These are phyloP conservation scores for Etheostoma perlongum DNA, from an alignment of 2,797 vertebrate genomes.

Conservation along the genomic window DNA sequence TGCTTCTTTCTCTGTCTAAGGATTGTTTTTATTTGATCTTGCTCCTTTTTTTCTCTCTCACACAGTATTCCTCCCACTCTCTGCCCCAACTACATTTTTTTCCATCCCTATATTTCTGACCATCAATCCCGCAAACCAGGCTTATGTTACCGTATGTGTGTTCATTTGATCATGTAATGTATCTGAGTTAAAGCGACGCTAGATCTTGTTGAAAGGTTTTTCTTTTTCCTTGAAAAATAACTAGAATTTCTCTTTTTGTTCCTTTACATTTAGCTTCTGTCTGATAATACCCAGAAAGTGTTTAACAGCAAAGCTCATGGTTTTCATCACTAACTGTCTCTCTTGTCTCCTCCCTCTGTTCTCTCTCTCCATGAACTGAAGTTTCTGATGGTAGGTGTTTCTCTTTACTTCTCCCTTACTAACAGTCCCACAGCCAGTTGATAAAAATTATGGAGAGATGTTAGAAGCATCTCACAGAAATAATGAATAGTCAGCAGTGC, in stretches of 20 bases:
- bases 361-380: slow-evolving; percentile 50
- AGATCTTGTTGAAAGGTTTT: background rate
- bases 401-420: background rate
- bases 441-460: background rate
- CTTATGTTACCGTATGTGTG: slow-evolving; percentile 28
- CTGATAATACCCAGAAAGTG: background rate
- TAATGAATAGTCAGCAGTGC: background rate
- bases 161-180: slow-evolving; percentile 36
- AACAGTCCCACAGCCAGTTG: background rate
- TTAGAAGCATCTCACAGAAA: slow-evolving; percentile 6
- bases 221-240: background rate
- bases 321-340: slow-evolving; percentile 45
- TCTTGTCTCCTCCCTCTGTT: slow-evolving; percentile 30
- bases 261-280: background rate
- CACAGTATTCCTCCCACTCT: slow-evolving; percentile 67
- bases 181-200: slow-evolving; percentile 24
- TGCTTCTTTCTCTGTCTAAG: slow-evolving; percentile 58
- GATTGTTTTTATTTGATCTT: slow-evolving; percentile 68
- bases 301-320: background rate
- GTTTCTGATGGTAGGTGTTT: slow-evolving; percentile 93
- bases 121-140: slow-evolving; percentile 37
- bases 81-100: slow-evolving; percentile 26
- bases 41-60: slow-evolving; percentile 30
- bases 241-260: background rate
- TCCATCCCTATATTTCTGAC: slow-evolving; percentile 2